Evolutionary conservation across 2,888 invertebrate genomes (phyloP).

Genomic region (Drosophila subsilvestris): DNA sequence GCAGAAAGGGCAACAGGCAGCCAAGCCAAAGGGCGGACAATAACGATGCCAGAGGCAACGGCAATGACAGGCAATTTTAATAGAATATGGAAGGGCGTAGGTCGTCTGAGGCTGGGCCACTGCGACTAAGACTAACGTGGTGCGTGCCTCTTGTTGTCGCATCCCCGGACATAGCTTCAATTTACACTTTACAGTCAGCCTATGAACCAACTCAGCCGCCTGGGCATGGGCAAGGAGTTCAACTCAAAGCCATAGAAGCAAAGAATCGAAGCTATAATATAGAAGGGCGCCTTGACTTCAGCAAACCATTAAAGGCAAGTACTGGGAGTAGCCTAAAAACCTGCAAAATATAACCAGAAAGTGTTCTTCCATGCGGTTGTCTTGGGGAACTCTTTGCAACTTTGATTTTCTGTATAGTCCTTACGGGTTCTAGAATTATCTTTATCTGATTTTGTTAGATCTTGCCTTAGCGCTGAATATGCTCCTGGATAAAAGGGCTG

Average conservation of each 20-base stretch:
- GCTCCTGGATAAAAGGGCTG: neutral
- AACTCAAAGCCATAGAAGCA: neutral
- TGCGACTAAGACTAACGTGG: constrained; percentile 1
- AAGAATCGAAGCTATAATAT: neutral
- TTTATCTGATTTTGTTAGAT: no score
- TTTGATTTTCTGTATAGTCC: no score
- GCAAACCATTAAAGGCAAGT: no score
- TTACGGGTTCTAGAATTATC: no score
- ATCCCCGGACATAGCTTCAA: constrained; percentile 43
- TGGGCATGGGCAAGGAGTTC: no score
- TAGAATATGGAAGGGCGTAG: constrained; percentile 63
- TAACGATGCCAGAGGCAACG: constrained; percentile 65
- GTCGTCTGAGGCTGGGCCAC: neutral
- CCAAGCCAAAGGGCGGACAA: constrained; percentile 56
- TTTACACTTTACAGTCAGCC: constrained; percentile 33
- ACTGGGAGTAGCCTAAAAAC: neutral
- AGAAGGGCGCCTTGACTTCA: no score
- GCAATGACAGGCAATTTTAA: constrained; percentile 82
- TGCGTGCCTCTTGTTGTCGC: constrained; percentile 25
- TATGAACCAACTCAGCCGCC: constrained; percentile 11
- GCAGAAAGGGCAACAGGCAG: neutral
- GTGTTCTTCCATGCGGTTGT: neutral
- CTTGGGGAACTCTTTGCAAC: neutral
- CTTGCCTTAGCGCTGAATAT: neutral
- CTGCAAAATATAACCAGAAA: neutral